Evolutionary conservation across 2,888 invertebrate genomes (phyloP).

Genomic region (Cheilosia variabilis): DNA sequence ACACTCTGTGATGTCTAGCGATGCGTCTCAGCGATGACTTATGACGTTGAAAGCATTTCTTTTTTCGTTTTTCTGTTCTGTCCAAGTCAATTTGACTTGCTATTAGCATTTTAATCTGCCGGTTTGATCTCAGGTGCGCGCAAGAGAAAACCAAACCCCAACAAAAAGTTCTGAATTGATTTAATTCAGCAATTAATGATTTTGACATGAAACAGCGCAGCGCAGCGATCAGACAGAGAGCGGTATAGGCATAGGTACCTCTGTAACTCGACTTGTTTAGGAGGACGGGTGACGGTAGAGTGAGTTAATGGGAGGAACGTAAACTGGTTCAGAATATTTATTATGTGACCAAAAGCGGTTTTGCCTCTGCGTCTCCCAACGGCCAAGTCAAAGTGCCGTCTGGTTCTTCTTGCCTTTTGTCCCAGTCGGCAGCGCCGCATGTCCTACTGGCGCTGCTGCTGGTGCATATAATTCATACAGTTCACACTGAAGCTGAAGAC

Average conservation of each 20-base stretch:
- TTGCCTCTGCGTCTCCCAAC: constrained; percentile 2
- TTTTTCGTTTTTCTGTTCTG: neutral
- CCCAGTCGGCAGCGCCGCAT: neutral
- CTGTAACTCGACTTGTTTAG: neutral
- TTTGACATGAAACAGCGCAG: constrained; percentile 13
- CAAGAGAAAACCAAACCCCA: constrained; percentile 4
- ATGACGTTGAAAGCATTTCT: constrained; percentile 9
- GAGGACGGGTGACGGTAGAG: neutral
- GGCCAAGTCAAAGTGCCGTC: neutral
- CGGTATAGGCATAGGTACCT: neutral
- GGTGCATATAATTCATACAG: constrained; percentile 32
- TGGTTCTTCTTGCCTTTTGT: constrained; percentile 19
- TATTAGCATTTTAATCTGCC: constrained; percentile 49
- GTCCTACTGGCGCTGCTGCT: constrained; percentile 8
- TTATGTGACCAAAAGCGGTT: constrained; percentile 29
- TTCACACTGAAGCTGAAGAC: neutral
- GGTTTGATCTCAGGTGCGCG: constrained; percentile 37
- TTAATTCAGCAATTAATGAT: constrained; percentile 52
- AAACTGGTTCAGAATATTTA: constrained; percentile 51
- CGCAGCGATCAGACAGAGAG: neutral
- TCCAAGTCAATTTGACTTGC: constrained; percentile 3
- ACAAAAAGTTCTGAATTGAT: constrained; percentile 40
- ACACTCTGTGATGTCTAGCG: constrained; percentile 9
- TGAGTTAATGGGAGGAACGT: constrained; percentile 4
- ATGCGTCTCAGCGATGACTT: constrained; percentile 36